Percentiles rank a stretch among this genome's conserved stretches.
Evolutionary conservation across 2,888 invertebrate species (phyloP).

Genomic region (Euclidia mi): DNA sequence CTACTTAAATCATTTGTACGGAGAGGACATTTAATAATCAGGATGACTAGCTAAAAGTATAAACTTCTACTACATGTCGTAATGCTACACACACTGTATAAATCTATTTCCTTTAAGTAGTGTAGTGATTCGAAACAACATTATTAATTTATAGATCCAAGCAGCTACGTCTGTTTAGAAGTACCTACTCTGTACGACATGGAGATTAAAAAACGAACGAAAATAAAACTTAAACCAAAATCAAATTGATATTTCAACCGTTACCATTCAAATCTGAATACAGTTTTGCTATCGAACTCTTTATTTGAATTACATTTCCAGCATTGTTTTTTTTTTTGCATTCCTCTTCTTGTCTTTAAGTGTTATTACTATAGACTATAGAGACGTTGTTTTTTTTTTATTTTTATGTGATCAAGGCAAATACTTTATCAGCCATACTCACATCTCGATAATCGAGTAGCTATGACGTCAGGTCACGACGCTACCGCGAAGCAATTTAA

Average conservation of each 20-base stretch:
- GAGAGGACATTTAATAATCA: too few species aligned
- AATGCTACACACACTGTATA: too few species aligned
- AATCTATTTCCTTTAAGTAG: too few species aligned
- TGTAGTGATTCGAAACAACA: too few species aligned
- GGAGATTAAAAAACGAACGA: too few species aligned
- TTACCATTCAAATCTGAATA: not conserved
- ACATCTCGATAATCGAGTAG: constrained; percentile 46
- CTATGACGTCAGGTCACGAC: constrained; percentile 80
- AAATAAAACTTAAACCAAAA: not conserved
- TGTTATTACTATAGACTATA: too few species aligned
- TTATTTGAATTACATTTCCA: constrained; percentile 3
- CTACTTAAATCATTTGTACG: too few species aligned
- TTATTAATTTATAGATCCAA: too few species aligned
- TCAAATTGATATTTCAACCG: constrained; percentile 7
- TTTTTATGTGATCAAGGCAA: not conserved
- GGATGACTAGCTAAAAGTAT: too few species aligned
- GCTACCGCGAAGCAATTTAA: constrained; percentile 72
- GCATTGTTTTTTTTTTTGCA: constrained; percentile 2
- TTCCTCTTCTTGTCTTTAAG: not conserved
- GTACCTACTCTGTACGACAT: too few species aligned
- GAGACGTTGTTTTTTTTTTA: not conserved
- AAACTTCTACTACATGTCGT: too few species aligned
- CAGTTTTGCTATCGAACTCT: not conserved
- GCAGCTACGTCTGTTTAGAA: too few species aligned
- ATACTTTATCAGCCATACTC: constrained; percentile 19